Percentiles rank a stretch among this genome's conserved stretches.
phyloP scores from a whole-genome alignment of 2,797 vertebrate species.

The Danio jaintianensis region DNA sequence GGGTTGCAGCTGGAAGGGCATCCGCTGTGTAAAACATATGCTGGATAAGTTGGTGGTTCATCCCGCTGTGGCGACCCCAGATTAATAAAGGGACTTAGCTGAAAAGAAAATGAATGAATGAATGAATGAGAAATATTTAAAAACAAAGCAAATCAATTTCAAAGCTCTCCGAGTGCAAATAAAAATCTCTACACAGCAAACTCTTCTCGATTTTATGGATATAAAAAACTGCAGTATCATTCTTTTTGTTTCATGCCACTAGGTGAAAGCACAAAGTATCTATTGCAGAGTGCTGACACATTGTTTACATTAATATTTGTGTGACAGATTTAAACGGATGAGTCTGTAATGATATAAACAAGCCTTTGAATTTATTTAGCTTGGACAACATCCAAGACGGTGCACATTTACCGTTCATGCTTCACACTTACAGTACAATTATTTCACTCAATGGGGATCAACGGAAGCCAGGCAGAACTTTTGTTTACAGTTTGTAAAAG shows the following conservation, averaged over 20 bases:
- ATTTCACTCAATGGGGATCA: conserved; percentile 63
- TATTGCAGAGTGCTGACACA: conserved; percentile 10
- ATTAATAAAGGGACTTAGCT: no score
- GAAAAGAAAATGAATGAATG: no score
- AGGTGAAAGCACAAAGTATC: background rate
- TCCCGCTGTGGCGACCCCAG: no score
- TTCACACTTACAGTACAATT: conserved; percentile 12
- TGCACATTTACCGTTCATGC: conserved; percentile 1
- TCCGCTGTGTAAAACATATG: no score
- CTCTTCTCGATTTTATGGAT: background rate
- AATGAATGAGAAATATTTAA: background rate
- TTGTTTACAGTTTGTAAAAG: conserved; percentile 71
- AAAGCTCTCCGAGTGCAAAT: background rate
- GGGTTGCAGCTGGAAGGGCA: no score
- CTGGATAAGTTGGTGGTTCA: no score
- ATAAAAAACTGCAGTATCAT: background rate
- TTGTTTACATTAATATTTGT: conserved; percentile 20
- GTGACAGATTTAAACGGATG: conserved; percentile 25
- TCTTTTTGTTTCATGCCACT: conserved; percentile 13
- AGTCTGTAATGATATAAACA: conserved; percentile 20
- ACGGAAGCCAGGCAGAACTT: conserved; percentile 65
- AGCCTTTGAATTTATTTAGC: conserved; percentile 9
- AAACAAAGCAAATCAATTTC: background rate
- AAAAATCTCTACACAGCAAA: background rate
- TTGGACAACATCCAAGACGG: background rate